Percentiles rank a stretch among this genome's conserved stretches.
Conservation (phyloP, 1,140 invertebrate genomes). For the Drosophila fuyamai region DNA sequence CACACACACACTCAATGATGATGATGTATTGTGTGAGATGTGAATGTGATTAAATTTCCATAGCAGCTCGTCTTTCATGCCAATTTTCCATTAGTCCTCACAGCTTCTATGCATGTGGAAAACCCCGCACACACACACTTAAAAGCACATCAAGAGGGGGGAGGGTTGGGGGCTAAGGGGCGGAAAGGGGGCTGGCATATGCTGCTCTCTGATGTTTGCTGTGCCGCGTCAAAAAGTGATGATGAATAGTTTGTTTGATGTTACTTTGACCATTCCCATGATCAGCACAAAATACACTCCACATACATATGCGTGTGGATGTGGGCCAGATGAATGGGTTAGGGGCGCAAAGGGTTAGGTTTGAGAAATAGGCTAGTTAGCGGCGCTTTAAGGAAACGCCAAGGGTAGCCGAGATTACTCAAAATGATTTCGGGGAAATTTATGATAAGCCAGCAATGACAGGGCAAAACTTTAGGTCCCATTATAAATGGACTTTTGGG, state of each 20-base stretch:
- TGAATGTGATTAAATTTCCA: slow-evolving; percentile 83
- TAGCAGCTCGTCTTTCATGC: slow-evolving; percentile 82
- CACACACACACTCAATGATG: slow-evolving; percentile 60
- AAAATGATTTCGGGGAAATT: slow-evolving; percentile 33
- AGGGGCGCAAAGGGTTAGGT: slow-evolving; percentile 24
- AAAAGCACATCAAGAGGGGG: slow-evolving; percentile 68
- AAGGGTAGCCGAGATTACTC: slow-evolving; percentile 27
- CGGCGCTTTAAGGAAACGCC: slow-evolving; percentile 23
- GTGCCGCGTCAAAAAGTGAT: slow-evolving; percentile 75
- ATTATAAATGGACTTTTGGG: slow-evolving; percentile 13
- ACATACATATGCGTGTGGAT: slow-evolving; percentile 4
- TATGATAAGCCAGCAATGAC: slow-evolving; percentile 40
- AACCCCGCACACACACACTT: slow-evolving; percentile 23
- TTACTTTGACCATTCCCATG: slow-evolving; percentile 80
- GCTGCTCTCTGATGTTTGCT: slow-evolving; percentile 67
- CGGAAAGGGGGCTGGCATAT: slow-evolving; percentile 35
- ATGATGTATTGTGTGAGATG: slow-evolving; percentile 82
- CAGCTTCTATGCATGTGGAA: slow-evolving; percentile 38
- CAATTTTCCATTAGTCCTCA: slow-evolving; percentile 80
- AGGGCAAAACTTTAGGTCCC: slow-evolving; percentile 9
- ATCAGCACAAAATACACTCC: slow-evolving; percentile 69
- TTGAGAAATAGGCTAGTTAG: slow-evolving; percentile 41
- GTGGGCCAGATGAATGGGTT: slow-evolving; percentile 27
- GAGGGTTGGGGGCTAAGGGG: background rate
- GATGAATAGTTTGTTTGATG: slow-evolving; percentile 83